Conservation (phyloP, 30 jellyfish, hydroid and myxozoan genomes). For the Pelagia noctiluca region DNA sequence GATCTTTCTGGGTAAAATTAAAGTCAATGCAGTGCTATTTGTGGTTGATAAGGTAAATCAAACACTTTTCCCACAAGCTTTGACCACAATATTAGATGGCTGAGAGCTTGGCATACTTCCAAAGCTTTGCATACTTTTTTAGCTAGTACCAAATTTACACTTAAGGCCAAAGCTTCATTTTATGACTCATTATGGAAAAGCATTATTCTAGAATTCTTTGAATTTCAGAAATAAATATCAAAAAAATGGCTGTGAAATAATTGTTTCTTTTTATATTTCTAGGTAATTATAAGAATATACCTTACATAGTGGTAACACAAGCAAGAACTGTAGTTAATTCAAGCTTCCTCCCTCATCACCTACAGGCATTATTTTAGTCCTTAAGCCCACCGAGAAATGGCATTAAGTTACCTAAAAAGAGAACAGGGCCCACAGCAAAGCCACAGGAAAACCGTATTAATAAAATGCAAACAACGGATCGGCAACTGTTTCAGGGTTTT, state of each 20-base stretch:
- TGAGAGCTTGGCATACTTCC: background rate
- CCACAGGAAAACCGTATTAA: too few relatives aligned
- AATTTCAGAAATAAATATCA: background rate
- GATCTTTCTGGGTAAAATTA: background rate
- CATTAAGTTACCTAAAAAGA: too few relatives aligned
- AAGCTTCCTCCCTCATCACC: too few relatives aligned
- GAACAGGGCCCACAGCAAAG: too few relatives aligned
- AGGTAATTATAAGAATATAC: too few relatives aligned
- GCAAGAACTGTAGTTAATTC: too few relatives aligned
- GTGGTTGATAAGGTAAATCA: background rate
- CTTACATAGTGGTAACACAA: too few relatives aligned
- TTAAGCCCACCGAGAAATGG: too few relatives aligned
- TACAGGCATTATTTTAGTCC: too few relatives aligned
- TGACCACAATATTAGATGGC: background rate
- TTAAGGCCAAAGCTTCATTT: background rate
- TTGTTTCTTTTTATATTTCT: too few relatives aligned
- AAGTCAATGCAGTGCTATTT: background rate
- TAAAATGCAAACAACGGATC: too few relatives aligned
- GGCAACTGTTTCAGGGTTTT: too few relatives aligned
- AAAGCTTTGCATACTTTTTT: background rate
- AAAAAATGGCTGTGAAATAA: background rate
- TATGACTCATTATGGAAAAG: background rate
- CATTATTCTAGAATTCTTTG: background rate
- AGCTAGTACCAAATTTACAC: background rate
- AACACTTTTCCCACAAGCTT: conserved; percentile 1